phyloP scores from a whole-genome alignment of 2,888 invertebrate species.

The Schizotus pectinicornis region DNA sequence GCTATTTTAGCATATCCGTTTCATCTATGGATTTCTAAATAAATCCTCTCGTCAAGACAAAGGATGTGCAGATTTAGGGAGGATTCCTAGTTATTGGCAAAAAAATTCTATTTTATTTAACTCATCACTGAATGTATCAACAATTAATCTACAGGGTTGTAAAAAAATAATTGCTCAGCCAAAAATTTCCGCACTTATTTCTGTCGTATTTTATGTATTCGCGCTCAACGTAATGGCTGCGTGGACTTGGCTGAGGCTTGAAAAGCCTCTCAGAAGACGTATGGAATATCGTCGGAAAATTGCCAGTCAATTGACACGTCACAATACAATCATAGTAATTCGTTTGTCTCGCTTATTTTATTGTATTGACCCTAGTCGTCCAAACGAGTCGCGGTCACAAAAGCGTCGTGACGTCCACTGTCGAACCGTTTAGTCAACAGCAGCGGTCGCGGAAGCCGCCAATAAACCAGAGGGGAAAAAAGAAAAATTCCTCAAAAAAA shows the following conservation, averaged over 20 bases:
- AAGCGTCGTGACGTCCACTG: neutral
- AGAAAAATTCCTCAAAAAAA: constrained; percentile 8
- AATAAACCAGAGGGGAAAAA: constrained; percentile 14
- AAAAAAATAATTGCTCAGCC: no score
- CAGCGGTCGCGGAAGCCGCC: constrained; percentile 1
- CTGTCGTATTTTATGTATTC: no score
- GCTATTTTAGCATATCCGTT: no score
- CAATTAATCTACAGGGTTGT: no score
- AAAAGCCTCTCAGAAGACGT: constrained; percentile 6
- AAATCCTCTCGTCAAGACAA: no score
- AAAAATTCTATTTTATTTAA: no score
- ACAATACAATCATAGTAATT: constrained; percentile 47
- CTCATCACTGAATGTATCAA: no score
- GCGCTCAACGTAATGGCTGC: no score
- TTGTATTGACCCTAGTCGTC: constrained; percentile 37
- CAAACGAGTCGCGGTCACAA: constrained; percentile 17
- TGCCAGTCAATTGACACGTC: constrained; percentile 47
- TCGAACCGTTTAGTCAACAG: constrained; percentile 8
- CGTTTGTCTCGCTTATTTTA: constrained; percentile 44
- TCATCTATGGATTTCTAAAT: no score
- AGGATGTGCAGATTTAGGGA: no score
- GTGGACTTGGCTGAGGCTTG: neutral
- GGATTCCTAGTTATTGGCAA: no score
- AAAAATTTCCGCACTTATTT: no score
- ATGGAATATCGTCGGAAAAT: constrained; percentile 19